phyloP scores from a whole-genome alignment of 2,888 invertebrate species.

The Sphaerophoria rueppellii region DNA sequence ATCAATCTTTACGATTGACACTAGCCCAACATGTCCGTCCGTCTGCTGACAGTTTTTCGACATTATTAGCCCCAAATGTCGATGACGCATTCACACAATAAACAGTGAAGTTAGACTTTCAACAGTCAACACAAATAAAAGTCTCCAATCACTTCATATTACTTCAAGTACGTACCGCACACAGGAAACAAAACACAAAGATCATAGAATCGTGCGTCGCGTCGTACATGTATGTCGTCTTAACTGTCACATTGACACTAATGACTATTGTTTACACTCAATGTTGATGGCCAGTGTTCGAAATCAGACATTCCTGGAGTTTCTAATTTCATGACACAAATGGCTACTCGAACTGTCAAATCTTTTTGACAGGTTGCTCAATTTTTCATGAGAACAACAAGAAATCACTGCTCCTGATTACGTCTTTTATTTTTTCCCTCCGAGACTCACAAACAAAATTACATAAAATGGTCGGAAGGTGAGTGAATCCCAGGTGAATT shows the following conservation, averaged over 20 bases:
- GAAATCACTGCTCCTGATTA: not conserved
- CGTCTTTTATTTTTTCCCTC: not conserved
- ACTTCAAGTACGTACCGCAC: not conserved
- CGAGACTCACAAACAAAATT: too few species aligned
- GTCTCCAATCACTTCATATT: not conserved
- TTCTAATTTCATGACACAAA: slow-evolving; percentile 6
- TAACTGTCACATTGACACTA: slow-evolving; percentile 57
- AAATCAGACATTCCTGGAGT: too few species aligned
- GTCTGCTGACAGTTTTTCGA: slow-evolving; percentile 5
- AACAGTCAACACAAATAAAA: not conserved
- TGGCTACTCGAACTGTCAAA: not conserved
- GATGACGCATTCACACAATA: not conserved
- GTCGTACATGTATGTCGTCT: slow-evolving; percentile 18
- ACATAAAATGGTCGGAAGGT: not conserved
- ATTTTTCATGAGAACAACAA: not conserved
- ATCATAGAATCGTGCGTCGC: too few species aligned
- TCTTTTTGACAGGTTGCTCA: slow-evolving; percentile 16
- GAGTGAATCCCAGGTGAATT: not conserved
- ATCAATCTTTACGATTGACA: too few species aligned
- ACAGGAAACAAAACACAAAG: not conserved
- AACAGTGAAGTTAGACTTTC: not conserved
- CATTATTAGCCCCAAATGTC: not conserved
- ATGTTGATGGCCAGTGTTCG: not conserved
- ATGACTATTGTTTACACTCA: slow-evolving; percentile 44
- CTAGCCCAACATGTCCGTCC: too few species aligned